Conservation (phyloP, 2,797 vertebrate genomes). For the Gallinago stenura region DNA sequence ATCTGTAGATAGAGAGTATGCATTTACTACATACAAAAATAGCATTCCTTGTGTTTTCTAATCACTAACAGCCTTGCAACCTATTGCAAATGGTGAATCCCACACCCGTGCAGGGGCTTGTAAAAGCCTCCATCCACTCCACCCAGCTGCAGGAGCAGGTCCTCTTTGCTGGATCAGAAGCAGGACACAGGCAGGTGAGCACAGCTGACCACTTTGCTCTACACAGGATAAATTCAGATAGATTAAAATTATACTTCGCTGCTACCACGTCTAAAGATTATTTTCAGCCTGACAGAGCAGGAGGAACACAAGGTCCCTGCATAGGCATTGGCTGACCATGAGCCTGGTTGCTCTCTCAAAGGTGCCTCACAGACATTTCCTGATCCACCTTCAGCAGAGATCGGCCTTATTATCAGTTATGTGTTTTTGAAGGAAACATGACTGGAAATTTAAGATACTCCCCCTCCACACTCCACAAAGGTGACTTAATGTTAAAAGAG, state of each 20-base stretch:
- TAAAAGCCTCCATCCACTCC: not conserved
- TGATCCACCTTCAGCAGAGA: not conserved
- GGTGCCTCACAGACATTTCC: not conserved
- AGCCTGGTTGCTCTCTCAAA: not conserved
- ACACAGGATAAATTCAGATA: not conserved
- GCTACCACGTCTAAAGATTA: not conserved
- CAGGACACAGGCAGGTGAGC: accelerated
- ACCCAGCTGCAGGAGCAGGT: not conserved
- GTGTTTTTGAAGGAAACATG: not conserved
- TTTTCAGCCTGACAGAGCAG: not conserved
- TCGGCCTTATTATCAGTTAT: not conserved
- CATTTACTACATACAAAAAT: not conserved
- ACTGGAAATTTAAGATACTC: not conserved
- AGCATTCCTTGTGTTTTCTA: not conserved
- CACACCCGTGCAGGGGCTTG: not conserved
- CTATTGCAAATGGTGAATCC: not conserved
- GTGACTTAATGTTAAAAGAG: not conserved
- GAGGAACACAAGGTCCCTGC: not conserved
- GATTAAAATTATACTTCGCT: not conserved
- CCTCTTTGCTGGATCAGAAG: not conserved
- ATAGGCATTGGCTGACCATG: accelerated
- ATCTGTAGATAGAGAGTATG: not conserved
- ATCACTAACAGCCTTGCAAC: not conserved
- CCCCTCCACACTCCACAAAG: not conserved
- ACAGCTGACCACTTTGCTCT: not conserved